Evolutionary conservation across 2,113 vertebrate genomes (phyloP).

Genomic region (Calyptommatus sinebrachiatus): DNA sequence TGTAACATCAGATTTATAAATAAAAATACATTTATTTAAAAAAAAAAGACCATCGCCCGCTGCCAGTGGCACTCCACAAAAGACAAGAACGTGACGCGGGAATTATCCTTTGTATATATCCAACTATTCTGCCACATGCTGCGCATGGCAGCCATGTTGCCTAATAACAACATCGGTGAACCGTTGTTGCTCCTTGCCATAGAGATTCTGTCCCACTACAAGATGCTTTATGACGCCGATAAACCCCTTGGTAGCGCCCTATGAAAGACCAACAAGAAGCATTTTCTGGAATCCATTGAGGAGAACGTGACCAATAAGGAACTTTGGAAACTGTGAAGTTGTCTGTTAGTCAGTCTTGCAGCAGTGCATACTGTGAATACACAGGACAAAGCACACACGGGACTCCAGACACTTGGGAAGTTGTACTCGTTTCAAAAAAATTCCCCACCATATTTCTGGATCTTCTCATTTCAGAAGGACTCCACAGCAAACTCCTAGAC

Average conservation of each 20-base stretch:
- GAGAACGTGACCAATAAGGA: slow-evolving; percentile 75
- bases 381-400: not conserved
- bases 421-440: no score
- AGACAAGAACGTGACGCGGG: slow-evolving; percentile 62
- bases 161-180: slow-evolving; percentile 65
- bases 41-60: slow-evolving; percentile 56
- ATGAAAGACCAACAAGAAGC: slow-evolving; percentile 81
- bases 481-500: no score
- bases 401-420: no score
- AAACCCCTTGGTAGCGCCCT: slow-evolving; percentile 69
- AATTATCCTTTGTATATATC: slow-evolving; percentile 84
- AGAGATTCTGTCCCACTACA: slow-evolving; percentile 86
- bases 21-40: no score
- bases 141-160: slow-evolving; percentile 92
- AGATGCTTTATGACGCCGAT: slow-evolving; percentile 72
- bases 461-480: no score
- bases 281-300: slow-evolving; percentile 84
- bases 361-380: not conserved
- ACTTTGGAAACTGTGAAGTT: slow-evolving; percentile 78
- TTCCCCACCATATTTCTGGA: no score
- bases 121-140: slow-evolving; percentile 92
- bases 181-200: slow-evolving; percentile 81
- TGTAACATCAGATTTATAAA: no score
- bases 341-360: not conserved
- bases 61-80: not conserved